Conservation (phyloP, 2,888 invertebrate genomes). For the Nomada hirtipes region DNA sequence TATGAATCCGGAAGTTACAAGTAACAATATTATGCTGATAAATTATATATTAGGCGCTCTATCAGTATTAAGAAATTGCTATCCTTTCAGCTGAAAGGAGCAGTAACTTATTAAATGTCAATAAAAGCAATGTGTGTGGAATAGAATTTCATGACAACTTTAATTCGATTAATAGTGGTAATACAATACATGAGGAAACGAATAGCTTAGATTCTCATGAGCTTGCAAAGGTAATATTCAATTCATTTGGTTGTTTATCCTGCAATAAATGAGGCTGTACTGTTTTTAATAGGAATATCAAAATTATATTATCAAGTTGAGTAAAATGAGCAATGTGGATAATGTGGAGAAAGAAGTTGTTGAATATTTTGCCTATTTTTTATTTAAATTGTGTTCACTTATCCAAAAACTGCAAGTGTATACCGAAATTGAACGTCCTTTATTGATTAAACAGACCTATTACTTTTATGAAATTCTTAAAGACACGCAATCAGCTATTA, state of each 20-base stretch:
- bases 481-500: conserved; percentile 52
- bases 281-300: conserved; percentile 32
- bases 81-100: conserved; percentile 12
- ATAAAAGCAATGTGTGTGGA: conserved; percentile 15
- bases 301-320: conserved; percentile 27
- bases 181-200: conserved; percentile 5
- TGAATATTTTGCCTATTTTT: conserved; percentile 48
- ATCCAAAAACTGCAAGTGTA: conserved; percentile 65
- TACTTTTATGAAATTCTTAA: conserved; percentile 56
- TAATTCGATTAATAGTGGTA: conserved; percentile 12
- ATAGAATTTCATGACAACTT: conserved; percentile 13
- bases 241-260: background rate
- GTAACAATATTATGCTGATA: conserved; percentile 22
- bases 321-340: conserved; percentile 34
- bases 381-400: conserved; percentile 65
- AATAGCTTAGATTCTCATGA: conserved; percentile 16
- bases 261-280: conserved; percentile 1
- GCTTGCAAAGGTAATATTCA: conserved; percentile 17
- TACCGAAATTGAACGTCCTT: conserved; percentile 60
- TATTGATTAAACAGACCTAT: conserved; percentile 52
- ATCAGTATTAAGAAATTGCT: conserved; percentile 1
- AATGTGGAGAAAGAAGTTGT: conserved; percentile 57
- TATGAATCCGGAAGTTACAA: background rate
- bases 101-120: conserved; percentile 18
- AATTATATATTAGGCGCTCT: background rate